phyloP scores from a whole-genome alignment of 2,797 vertebrate species.

The Mormyrops attenuatus region DNA sequence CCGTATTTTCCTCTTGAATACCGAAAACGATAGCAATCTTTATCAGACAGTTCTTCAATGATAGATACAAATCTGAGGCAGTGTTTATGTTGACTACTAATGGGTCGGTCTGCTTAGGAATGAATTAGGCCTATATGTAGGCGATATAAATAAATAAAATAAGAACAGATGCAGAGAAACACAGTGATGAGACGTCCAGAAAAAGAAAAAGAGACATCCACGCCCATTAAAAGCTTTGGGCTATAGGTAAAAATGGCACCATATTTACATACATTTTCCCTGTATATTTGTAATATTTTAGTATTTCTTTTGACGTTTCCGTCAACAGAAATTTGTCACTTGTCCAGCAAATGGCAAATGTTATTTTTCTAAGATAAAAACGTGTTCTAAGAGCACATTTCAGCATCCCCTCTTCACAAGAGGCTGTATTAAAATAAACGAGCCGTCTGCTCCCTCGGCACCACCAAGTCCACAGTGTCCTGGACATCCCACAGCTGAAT shows the following conservation, averaged over 20 bases:
- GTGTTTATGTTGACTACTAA: constrained; percentile 74
- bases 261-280: constrained; percentile 64
- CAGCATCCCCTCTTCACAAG: constrained; percentile 38
- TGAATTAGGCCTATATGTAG: constrained; percentile 10
- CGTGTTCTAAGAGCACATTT: constrained; percentile 49
- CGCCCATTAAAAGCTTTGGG: constrained; percentile 76
- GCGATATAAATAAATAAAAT: not conserved
- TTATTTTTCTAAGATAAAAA: constrained; percentile 73
- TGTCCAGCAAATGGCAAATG: constrained; percentile 99
- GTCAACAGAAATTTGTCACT: constrained; percentile 96
- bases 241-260: constrained; percentile 60
- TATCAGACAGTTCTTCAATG: constrained; percentile 40
- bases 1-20: not conserved
- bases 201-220: constrained; percentile 45
- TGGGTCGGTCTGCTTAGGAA: constrained; percentile 74
- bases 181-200: constrained; percentile 28
- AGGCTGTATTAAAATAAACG: constrained; percentile 66
- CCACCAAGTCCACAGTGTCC: constrained; percentile 94
- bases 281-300: constrained; percentile 56
- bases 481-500: constrained; percentile 98
- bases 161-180: constrained; percentile 52
- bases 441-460: constrained; percentile 94
- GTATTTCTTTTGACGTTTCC: constrained; percentile 85
- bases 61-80: constrained; percentile 82
- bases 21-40: not conserved